Base-by-base conservation (phyloP, 2,797 vertebrate species). In the Erpetoichthys calabaricus region DNA sequence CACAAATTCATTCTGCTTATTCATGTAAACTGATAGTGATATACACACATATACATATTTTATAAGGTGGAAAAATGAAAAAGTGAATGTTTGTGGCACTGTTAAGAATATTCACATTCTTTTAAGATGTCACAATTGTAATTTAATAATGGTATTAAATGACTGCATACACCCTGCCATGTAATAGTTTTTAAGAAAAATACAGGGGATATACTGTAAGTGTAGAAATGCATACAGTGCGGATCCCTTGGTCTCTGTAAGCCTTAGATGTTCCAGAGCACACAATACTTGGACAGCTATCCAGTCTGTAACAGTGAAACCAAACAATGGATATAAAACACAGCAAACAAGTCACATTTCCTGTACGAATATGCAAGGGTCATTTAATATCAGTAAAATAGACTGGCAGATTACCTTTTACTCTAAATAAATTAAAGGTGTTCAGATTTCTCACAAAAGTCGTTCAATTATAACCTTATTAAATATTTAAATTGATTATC, bases 351-450 rank as follows among this genome's bases (percentile, higher is more conserved):
- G 64, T 70, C 70, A 70, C 73, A 70, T 68, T 68, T 60, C 47
- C 68, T 67, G 60, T 70, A 72, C 66, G 56, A 75, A 77, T 62
- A 59, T 57, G 68, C 68, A 65, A 75, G 64, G 75, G 71, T 71
- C 77, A 74, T 55, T 81, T 71, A 79, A 77, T 77, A 78, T 75
- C 80, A 74, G 58, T 51, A 57, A 65, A 63, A 73, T 65, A 63
- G 62, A 55, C 68, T 57, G 53, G 61, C 74, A 76, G 77, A 78
- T 67, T 78, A 78, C 80, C 25, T 25, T 25, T 25, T 25, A 25
- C 25, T 25, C 25, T 25, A 25, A 25, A 25, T 25, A 25, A 25
- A 25, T 25, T 25, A 25, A 25, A 25, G 25, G 25, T 25, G 25
- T 25, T 25, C 25, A 1, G 25, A 25, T 25, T 25, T 25, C 25